These are phyloP conservation scores for Drosophila tani DNA, from an alignment of 1,140 invertebrate genomes.

Conservation along the genomic window DNA sequence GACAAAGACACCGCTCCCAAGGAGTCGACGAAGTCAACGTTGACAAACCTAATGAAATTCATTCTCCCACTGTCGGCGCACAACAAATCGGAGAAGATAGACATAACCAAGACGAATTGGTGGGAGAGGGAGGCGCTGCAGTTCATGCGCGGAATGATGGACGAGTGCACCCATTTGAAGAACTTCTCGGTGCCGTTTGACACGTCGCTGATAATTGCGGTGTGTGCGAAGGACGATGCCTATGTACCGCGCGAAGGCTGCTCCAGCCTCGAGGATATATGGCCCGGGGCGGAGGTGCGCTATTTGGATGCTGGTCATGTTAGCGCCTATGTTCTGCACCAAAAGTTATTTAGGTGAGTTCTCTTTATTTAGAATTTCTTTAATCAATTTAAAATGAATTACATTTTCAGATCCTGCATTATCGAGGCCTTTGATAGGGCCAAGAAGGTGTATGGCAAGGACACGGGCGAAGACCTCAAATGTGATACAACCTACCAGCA, in stretches of 20 bases:
- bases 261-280: slow-evolving; percentile 93
- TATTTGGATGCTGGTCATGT: slow-evolving; percentile 96
- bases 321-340: slow-evolving; percentile 94
- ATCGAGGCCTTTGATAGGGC: slow-evolving; percentile 88
- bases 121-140: slow-evolving; percentile 92
- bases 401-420: slow-evolving; percentile 87
- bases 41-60: slow-evolving; percentile 80
- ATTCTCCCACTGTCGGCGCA: slow-evolving; percentile 66
- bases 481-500: slow-evolving; percentile 57
- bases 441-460: slow-evolving; percentile 85
- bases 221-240: slow-evolving; percentile 95
- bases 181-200: slow-evolving; percentile 96
- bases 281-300: slow-evolving; percentile 95
- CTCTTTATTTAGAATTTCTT: neutral
- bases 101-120: slow-evolving; percentile 87
- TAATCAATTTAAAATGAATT: neutral
- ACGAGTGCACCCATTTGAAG: slow-evolving; percentile 98
- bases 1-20: slow-evolving; percentile 13
- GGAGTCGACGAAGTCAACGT: slow-evolving; percentile 35
- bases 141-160: slow-evolving; percentile 99
- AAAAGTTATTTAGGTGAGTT: slow-evolving; percentile 92
- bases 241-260: slow-evolving; percentile 96
- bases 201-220: slow-evolving; percentile 93
- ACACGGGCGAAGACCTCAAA: slow-evolving; percentile 48
- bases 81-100: slow-evolving; percentile 69